Evolutionary conservation across 1,140 invertebrate species (phyloP).

Genomic region (Zaprionus camerounensis): DNA sequence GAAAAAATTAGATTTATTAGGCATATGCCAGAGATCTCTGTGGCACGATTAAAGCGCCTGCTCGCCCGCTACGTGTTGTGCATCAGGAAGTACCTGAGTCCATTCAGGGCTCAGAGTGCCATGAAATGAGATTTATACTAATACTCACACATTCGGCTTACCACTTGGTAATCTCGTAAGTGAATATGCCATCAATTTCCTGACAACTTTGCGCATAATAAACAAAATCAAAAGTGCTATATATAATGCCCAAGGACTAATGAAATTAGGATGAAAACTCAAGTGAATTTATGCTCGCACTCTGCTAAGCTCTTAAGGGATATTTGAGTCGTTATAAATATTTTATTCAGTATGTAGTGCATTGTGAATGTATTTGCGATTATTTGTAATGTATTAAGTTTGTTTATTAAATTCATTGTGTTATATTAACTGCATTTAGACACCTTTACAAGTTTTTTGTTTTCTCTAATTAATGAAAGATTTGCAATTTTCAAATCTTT

Average conservation of each 20-base stretch:
- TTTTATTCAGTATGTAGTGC: neutral
- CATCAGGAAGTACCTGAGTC: slow-evolving; percentile 44
- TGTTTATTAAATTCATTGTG: neutral
- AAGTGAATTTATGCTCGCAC: neutral
- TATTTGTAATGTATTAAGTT: neutral
- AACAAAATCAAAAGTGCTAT: slow-evolving; percentile 28
- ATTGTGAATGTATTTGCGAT: neutral
- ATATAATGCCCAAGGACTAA: slow-evolving; percentile 7
- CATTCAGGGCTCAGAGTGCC: slow-evolving; percentile 15
- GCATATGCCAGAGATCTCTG: slow-evolving; percentile 74
- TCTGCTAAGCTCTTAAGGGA: neutral
- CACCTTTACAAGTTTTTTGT: no score
- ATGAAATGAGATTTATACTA: slow-evolving; percentile 46
- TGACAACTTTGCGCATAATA: slow-evolving; percentile 17
- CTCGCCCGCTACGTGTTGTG: slow-evolving; percentile 57
- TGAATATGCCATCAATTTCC: slow-evolving; percentile 46
- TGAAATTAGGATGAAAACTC: slow-evolving; percentile 6
- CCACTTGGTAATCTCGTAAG: slow-evolving; percentile 44
- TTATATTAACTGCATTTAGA: neutral
- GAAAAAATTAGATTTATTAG: slow-evolving; percentile 74
- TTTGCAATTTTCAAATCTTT: no score
- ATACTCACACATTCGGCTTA: slow-evolving; percentile 31
- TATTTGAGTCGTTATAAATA: neutral
- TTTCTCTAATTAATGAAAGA: no score
- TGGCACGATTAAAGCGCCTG: slow-evolving; percentile 50